Evolutionary conservation across 2,888 invertebrate genomes (phyloP), one percentile per base, ranked within the genome.

Genomic region (Epirrita christyi): DNA sequence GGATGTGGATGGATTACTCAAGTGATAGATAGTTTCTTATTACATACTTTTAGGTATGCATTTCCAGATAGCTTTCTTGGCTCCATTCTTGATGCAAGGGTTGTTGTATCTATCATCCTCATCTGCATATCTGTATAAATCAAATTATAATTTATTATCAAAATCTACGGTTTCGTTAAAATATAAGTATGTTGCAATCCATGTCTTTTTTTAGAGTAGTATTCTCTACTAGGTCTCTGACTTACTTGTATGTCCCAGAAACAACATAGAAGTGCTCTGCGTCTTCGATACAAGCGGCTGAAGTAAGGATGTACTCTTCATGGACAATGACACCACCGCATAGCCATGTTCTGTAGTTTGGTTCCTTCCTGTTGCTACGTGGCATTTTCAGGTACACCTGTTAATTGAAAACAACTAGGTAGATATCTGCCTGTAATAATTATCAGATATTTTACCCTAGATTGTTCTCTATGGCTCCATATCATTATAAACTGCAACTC

Each of bases 61-160:
- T 70, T 88, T 89, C 89, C 89, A 89, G 48, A 86, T 80, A 0
- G 89, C 89, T 76, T 86, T 89, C 58, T 87, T 88, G 0, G 84
- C 88, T 7, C 88, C 88, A 54, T 88, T 88, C 63, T 86, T 88
- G 21, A 89, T 88, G 52, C 89, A 89, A 0, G 78, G 80, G 62
- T 83, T 87, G 45, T 73, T 87, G 42, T 75, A 83, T 65, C 83
- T 78, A 13, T 87, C 86, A 13, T 84, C 88, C 1, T 88, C 87
- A 40, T 86, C 84, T 2, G 75, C 72, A 64, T 85, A 87, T 59
- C 89, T 89, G 61, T 15, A 47, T 68, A 72, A 36, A 47, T 36
- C 2, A 56, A 43, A 52, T 21, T 1, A 36, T 15, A 36, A n/a
- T 11, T 11, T 36, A 11, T 36, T 36, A 11, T 11, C 1, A 36